Conservation (phyloP, 2,888 invertebrate species). For the Ophion ellenae region DNA sequence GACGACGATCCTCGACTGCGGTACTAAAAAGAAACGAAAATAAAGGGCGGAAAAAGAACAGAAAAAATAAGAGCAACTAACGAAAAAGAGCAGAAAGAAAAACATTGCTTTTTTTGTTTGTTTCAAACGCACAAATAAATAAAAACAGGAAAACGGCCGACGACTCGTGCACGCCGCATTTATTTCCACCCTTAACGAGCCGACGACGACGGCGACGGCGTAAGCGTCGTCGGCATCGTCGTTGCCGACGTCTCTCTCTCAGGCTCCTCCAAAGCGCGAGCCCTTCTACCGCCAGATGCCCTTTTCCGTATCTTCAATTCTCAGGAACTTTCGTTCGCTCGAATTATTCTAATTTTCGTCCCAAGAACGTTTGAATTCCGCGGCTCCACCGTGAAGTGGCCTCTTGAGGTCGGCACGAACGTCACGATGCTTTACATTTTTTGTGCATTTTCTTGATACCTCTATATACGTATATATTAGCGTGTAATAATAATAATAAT, state of each 20-base stretch:
- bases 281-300: neutral
- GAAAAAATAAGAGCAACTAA: neutral
- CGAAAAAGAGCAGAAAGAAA: conserved; percentile 1
- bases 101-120: conserved; percentile 5
- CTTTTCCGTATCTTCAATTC: conserved; percentile 20
- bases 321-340: conserved; percentile 21
- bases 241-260: neutral
- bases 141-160: conserved; percentile 42
- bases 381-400: neutral
- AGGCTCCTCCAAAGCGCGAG: conserved; percentile 14
- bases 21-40: conserved; percentile 44
- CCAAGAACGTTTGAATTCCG: conserved; percentile 20
- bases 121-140: conserved; percentile 25
- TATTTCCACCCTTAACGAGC: conserved; percentile 60
- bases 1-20: conserved; percentile 56
- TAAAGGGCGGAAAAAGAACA: conserved; percentile 10
- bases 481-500: too few relatives aligned
- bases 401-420: neutral
- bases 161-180: conserved; percentile 45
- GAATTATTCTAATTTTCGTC: conserved; percentile 19
- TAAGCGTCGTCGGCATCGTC: neutral
- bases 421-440: conserved; percentile 34
- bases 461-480: too few relatives aligned
- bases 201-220: conserved; percentile 34
- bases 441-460: too few relatives aligned